Base-by-base conservation (phyloP, 1,140 invertebrate genomes). In the Heliconius congener region DNA sequence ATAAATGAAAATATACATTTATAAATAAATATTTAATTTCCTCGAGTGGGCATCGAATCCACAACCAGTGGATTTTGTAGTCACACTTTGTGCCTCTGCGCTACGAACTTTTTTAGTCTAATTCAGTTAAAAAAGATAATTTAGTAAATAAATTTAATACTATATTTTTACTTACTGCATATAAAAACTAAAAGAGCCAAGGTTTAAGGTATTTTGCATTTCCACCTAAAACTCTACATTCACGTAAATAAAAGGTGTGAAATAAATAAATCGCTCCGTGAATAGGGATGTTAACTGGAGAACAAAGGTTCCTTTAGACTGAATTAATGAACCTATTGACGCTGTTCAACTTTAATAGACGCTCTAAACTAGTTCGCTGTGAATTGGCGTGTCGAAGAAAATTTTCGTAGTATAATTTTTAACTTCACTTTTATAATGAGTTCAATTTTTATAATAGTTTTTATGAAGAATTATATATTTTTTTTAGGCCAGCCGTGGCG, bases 301-400 rank as follows among this genome's bases (percentile, higher is more conserved):
- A 73, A 73, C 72, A 73, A 74, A 57, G 73, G 73, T 55, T 46
- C 46, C 46, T 57, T 60, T 74, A 9, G 55, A 74, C 30, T 30
- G 73, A 74, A 74, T 74, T 74, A 74, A 74, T 74, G 73, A 74
- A 74, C 39, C 52, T 55, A 74, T 74, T 30, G 73, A 66, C 27
- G 60, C 27, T 30, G 27, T 66, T 66, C 60, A 30, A 66, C 23
- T 30, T 66, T 66, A 66, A 66, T 66, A 66, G 60, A 66, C 60
- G 60, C 60, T 66, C 13, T 66, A 66, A 66, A 66, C 23, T 66
- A 66, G 60, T 66, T 66, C 60, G 30, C 60, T 66, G 3, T 5
- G 13, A 66, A 66, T 66, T 66, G 60, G 60, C 23, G 27, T 74
- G 73, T n/a, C 30, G 50, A 27, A 50, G 52, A 23, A 50, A 42